These are phyloP conservation scores for Sinelater perroti DNA, from an alignment of 2,888 invertebrate species.

Conservation along the genomic window DNA sequence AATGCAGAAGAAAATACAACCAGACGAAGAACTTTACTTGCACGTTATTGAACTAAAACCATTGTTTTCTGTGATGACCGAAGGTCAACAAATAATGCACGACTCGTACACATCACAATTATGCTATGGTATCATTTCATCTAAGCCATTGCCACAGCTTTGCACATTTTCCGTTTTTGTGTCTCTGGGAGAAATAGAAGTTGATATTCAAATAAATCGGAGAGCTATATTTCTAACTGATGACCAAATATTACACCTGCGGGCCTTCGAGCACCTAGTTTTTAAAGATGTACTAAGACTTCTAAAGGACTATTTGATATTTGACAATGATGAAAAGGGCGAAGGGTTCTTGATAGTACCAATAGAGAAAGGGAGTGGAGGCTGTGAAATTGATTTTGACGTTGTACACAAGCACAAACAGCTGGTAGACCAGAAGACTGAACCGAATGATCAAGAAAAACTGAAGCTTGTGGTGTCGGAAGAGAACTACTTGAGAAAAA, in stretches of 20 bases:
- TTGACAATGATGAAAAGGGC: conserved; percentile 65
- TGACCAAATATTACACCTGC: conserved; percentile 64
- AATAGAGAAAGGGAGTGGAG: conserved; percentile 36
- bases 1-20: conserved; percentile 58
- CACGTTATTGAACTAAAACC: conserved; percentile 70
- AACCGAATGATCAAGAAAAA: conserved; percentile 63
- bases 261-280: conserved; percentile 76
- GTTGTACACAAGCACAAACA: conserved; percentile 62
- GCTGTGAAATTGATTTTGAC: conserved; percentile 69
- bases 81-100: conserved; percentile 64
- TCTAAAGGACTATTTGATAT: conserved; percentile 69
- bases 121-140: conserved; percentile 73
- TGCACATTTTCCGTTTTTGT: conserved; percentile 80
- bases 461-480: conserved; percentile 63
- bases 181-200: conserved; percentile 68
- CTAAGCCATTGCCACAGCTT: conserved; percentile 67
- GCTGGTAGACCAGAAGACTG: conserved; percentile 57
- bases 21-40: conserved; percentile 56
- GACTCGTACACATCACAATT: conserved; percentile 62
- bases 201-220: conserved; percentile 65
- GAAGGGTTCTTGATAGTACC: conserved; percentile 51
- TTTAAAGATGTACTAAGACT: conserved; percentile 75
- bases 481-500: conserved; percentile 72
- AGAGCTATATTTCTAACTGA: conserved; percentile 59
- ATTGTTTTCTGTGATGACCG: conserved; percentile 60